Evolutionary conservation across 2,113 vertebrate genomes (phyloP).

Genomic region (Penelope pileata): DNA sequence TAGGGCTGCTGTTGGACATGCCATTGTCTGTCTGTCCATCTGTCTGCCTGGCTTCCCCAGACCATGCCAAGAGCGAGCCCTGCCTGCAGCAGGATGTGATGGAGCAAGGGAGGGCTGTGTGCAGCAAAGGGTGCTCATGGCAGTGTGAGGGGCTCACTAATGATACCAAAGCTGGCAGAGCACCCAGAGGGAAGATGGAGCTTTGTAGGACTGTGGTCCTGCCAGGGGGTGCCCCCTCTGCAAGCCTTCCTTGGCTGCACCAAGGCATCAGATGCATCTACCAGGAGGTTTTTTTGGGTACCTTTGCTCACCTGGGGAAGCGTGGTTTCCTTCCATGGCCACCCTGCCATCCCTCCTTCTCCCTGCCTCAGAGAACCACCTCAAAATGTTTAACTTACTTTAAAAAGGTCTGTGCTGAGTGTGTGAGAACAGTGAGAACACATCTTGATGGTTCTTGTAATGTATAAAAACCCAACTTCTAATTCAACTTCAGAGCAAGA

Average conservation of each 20-base stretch:
- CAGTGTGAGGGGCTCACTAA: too few relatives aligned
- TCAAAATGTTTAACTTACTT: neutral
- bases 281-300: neutral
- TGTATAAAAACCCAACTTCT: neutral
- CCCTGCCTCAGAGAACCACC: neutral
- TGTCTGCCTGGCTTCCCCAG: too few relatives aligned
- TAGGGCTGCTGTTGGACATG: neutral
- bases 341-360: neutral
- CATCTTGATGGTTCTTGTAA: neutral
- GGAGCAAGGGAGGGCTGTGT: fast-evolving
- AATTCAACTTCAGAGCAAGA: neutral
- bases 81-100: fast-evolving
- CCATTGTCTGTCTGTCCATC: neutral
- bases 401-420: neutral
- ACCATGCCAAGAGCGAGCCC: fast-evolving
- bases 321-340: constrained; percentile 19
- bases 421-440: neutral
- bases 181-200: fast-evolving
- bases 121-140: fast-evolving
- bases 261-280: neutral
- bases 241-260: neutral
- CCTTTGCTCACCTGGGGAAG: neutral
- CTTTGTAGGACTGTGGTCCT: neutral
- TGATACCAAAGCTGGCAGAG: neutral
- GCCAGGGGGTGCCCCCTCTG: neutral